phyloP scores from a whole-genome alignment of 1,140 invertebrate species.

The Ooceraea biroi region DNA sequence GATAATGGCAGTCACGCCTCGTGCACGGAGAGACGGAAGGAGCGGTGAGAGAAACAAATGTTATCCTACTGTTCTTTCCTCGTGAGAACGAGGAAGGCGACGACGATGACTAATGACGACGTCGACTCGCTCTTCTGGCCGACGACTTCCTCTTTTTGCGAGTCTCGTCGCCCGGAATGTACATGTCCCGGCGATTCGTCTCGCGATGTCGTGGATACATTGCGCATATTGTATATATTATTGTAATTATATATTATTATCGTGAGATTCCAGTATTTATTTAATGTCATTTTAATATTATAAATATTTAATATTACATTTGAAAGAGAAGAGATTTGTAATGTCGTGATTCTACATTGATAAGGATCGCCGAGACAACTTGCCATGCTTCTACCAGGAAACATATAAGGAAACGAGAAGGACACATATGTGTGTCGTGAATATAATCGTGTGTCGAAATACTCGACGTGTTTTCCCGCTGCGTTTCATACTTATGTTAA shows the following conservation, averaged over 20 bases:
- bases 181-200: conserved; percentile 36
- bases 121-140: not conserved
- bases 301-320: too few species aligned
- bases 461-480: conserved; percentile 56
- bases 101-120: conserved; percentile 56
- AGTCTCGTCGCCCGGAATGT: conserved; percentile 28
- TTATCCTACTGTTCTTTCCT: conserved; percentile 40
- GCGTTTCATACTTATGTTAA: not conserved
- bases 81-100: conserved; percentile 54
- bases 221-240: too few species aligned
- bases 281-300: too few species aligned
- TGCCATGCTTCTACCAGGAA: conserved; percentile 29
- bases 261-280: too few species aligned
- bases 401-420: not conserved
- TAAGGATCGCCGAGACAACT: not conserved
- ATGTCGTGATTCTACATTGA: not conserved
- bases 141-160: conserved; percentile 1
- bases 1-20: conserved; percentile 83
- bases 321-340: too few species aligned
- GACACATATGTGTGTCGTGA: conserved; percentile 26
- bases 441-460: conserved; percentile 23
- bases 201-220: not conserved
- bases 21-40: conserved; percentile 47
- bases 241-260: too few species aligned
- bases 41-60: conserved; percentile 59